Evolutionary conservation across 1,140 invertebrate species (phyloP), one percentile per base, ranked within the genome.

Genomic region (Pogonomyrmex californicus): DNA sequence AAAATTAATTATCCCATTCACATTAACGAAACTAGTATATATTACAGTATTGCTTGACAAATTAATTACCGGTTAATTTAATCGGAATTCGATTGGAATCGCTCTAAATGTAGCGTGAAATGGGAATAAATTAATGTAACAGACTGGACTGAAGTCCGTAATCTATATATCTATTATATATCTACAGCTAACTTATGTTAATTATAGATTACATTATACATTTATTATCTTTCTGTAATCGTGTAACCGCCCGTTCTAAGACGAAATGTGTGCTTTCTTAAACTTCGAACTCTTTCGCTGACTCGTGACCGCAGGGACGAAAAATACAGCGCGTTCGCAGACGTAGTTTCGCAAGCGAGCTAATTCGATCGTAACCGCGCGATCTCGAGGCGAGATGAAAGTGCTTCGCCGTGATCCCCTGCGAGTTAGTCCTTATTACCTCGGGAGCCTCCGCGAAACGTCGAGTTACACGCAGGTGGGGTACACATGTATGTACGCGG

Each of bases 401-500:
- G 90, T 91, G n/a, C 41, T 77, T 78, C 62, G 62, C 38, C 68
- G 56, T 86, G 85, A 89, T 87, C 82, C 87, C 83, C 82, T 68
- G 33, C 70, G 54, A 89, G 76, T 88, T 36, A 47, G 38, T 73
- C 79, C 66, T 75, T 62, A 49, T 73, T 83, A 60, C 81, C 68
- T 85, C 87, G 65, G 63, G 78, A 87, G 56, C 85, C 85, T 89
- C 62, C 68, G 58, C 58, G 71, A 62, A 58, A 54, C 23, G 70
- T 47, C 82, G 66, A 68, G 38, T 51, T 85, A 87, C 85, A 87
- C 63, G 71, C 86, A 93, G 87, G 93, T 93, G 92, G 93, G 92
- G 89, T 93, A 91, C 68, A 33, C 88, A 49, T 86, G n/a, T 63
- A 86, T 47, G 66, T 56, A 23, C 36, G 10, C 30, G 30, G 10